A percentile compares a stretch with the other conserved stretches of the same genome.
These are phyloP conservation scores for human DNA, from an alignment of 2,113 vertebrate species.

Conservation along the genomic window DNA sequence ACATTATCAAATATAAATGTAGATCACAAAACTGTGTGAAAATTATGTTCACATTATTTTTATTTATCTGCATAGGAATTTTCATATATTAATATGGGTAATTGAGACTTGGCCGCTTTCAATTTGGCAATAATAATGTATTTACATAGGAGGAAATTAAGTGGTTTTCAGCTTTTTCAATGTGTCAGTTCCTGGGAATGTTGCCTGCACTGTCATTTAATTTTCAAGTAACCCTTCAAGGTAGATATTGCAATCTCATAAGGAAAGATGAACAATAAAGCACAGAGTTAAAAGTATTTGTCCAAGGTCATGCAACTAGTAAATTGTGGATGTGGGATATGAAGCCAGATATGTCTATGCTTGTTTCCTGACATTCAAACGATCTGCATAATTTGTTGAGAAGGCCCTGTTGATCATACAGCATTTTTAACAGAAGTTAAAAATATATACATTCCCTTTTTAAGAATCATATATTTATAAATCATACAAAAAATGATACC, in stretches of 20 bases:
- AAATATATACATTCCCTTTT: neutral
- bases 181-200: neutral
- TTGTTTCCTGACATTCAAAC: neutral
- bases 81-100: constrained; percentile 22
- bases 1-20: constrained; percentile 13
- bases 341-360: neutral
- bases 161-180: neutral
- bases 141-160: constrained; percentile 4
- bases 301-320: neutral
- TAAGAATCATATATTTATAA: neutral
- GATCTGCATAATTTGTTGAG: neutral
- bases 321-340: neutral
- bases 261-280: neutral
- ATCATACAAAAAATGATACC: neutral
- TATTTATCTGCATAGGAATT: neutral
- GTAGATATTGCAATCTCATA: neutral
- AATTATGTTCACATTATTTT: neutral
- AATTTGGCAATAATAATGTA: neutral
- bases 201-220: neutral
- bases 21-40: neutral
- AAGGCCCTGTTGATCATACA: neutral
- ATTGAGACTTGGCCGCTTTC: neutral
- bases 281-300: neutral
- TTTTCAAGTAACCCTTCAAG: neutral
- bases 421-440: neutral